Base-by-base conservation (phyloP, 2,113 vertebrate species). In the Psammodynastes pulverulentus region DNA sequence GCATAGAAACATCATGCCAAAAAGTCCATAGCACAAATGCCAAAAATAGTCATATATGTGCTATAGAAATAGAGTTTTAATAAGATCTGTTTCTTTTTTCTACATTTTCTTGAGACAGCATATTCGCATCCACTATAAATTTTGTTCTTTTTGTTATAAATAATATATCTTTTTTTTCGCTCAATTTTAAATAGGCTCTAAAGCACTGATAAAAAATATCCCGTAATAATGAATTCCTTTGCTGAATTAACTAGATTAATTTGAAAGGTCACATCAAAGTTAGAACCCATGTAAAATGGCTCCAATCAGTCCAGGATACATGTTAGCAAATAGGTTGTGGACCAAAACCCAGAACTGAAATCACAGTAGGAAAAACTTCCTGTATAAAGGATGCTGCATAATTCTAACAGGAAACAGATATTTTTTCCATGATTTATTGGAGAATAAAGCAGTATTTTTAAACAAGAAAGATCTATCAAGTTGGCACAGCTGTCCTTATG, bases 211-310 rank as follows among this genome's bases (percentile, higher is more conserved):
- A 91, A 93, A 15, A 49, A 91, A 23, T 12, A 56, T 2, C 21
- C 29, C 13, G 15, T 43, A 84, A 48, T 91, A 49, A 89, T 91
- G 24, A 89, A 43, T 9, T 92, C 92, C 93, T 39, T 93, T 95
- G 95, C 45, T 62, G 91, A 90, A 56, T 43, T 94, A 93, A 53
- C 72, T 93, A 21, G 39, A 90, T 91, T 95, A 91, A 93, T 96
- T 95, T 39, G 89, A 87, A 62, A 92, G 87, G 9, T 93, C 84
- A 94, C 94, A 94, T 93, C 93, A 96, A 95, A 95, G 23, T 94
- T 92, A 93, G 93, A 95, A 93, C 8, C 46, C 89, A 34, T 86
- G 93, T 92, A 87, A 96, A 93, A 95, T 92, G 46, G 2, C 88
- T 26, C 93, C 39, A 90, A 34, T n/a, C 72, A 23, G 56, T 91